Percentiles rank a stretch among this genome's conserved stretches.
These are phyloP conservation scores for Smithornis capensis DNA, from an alignment of 2,113 vertebrate genomes.

Conservation along the genomic window DNA sequence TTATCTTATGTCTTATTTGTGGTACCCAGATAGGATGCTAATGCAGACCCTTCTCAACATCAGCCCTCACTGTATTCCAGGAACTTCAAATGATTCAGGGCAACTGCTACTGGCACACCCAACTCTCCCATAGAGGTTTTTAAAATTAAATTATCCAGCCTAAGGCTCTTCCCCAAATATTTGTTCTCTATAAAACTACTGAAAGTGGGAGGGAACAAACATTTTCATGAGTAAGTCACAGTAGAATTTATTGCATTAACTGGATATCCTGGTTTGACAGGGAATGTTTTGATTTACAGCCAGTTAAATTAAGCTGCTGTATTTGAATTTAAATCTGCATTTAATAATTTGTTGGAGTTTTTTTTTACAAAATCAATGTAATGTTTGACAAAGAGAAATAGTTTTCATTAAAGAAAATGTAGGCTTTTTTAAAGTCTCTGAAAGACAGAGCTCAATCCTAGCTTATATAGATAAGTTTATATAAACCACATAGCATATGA, in stretches of 20 bases:
- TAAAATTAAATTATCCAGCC: background rate
- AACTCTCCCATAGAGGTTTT: background rate
- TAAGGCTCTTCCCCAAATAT: background rate
- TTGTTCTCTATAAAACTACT: background rate
- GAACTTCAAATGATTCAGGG: background rate
- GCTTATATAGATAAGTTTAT: constrained; percentile 47
- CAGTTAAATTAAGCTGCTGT: background rate
- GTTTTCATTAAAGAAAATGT: background rate
- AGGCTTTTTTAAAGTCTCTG: background rate
- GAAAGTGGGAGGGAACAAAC: background rate
- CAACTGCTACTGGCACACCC: background rate
- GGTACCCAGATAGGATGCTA: background rate
- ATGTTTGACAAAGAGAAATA: background rate
- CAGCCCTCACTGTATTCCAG: background rate
- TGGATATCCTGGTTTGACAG: background rate
- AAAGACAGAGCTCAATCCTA: background rate
- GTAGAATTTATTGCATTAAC: background rate
- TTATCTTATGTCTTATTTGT: background rate
- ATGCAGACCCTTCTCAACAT: background rate
- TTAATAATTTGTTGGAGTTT: background rate
- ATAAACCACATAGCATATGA: constrained; percentile 31
- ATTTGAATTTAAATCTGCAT: background rate
- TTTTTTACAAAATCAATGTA: background rate
- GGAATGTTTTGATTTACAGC: background rate
- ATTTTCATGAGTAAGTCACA: background rate